Conservation (phyloP, 1,140 invertebrate species). For the Drosophila auraria region DNA sequence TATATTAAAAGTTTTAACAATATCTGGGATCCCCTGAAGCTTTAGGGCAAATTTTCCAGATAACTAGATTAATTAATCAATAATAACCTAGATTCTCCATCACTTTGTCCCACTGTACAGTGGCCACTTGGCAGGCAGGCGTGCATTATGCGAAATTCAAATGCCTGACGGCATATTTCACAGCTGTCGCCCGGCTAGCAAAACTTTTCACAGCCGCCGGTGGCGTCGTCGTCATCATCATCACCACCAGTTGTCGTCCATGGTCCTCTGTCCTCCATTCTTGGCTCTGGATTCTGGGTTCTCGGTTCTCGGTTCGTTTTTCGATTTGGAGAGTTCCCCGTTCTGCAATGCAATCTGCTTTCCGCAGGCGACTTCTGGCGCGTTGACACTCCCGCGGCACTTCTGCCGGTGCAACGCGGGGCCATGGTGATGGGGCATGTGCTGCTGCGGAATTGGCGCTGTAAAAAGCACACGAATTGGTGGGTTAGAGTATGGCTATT, state of each 20-base stretch:
- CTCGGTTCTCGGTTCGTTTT: not conserved
- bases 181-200: slow-evolving; percentile 77
- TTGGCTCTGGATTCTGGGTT: slow-evolving; percentile 7
- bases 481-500: slow-evolving; percentile 22
- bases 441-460: slow-evolving; percentile 48
- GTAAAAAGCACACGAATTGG: slow-evolving; percentile 49
- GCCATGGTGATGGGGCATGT: slow-evolving; percentile 51
- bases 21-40: accelerated
- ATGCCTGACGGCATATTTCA: slow-evolving; percentile 83
- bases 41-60: too few species aligned
- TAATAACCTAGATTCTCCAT: not conserved
- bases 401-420: slow-evolving; percentile 51
- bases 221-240: slow-evolving; percentile 39
- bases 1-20: not conserved
- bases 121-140: slow-evolving; percentile 68
- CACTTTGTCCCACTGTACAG: slow-evolving; percentile 47
- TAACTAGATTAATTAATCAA: too few species aligned
- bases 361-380: slow-evolving; percentile 20
- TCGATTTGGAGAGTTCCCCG: slow-evolving; percentile 8
- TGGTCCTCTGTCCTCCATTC: slow-evolving; percentile 15
- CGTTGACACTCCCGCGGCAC: slow-evolving; percentile 72
- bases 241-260: slow-evolving; percentile 27
- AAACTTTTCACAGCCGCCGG: slow-evolving; percentile 70
- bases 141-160: slow-evolving; percentile 83
- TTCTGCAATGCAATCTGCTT: slow-evolving; percentile 23